These are phyloP conservation scores for Aselliscus stoliczkanus DNA, from an alignment of 2,797 vertebrate species.

Conservation along the genomic window DNA sequence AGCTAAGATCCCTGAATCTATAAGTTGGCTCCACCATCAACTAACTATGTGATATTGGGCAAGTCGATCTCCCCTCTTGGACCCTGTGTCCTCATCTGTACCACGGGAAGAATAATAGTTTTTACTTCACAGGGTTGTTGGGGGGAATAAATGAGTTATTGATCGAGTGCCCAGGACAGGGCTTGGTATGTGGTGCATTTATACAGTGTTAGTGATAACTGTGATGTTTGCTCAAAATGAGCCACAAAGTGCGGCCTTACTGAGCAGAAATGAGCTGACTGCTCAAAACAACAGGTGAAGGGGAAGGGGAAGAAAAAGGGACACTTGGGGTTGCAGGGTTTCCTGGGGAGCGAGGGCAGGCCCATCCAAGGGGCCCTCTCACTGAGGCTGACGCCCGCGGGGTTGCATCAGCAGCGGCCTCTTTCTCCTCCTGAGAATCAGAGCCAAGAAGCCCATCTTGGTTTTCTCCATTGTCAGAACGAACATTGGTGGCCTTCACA, in stretches of 20 bases:
- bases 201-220: background rate
- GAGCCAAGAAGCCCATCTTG: background rate
- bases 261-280: background rate
- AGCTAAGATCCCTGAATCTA: background rate
- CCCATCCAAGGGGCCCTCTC: background rate
- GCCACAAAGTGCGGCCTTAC: background rate
- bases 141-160: background rate
- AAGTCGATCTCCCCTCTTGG: background rate
- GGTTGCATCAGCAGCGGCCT: background rate
- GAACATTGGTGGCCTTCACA: accelerated
- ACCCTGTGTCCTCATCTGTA: background rate
- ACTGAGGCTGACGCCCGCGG: background rate
- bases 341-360: background rate
- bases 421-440: background rate
- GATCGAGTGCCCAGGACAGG: background rate
- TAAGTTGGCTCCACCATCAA: background rate
- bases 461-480: background rate
- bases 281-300: background rate
- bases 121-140: background rate
- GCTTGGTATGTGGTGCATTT: background rate
- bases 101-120: background rate
- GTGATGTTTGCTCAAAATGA: background rate
- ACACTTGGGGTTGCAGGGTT: accelerated
- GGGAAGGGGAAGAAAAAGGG: background rate
- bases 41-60: background rate